A percentile compares a stretch with the other conserved stretches of the same genome.
Evolutionary conservation across 1,140 invertebrate genomes (phyloP).

Genomic region (Aphelenchoides avenae): DNA sequence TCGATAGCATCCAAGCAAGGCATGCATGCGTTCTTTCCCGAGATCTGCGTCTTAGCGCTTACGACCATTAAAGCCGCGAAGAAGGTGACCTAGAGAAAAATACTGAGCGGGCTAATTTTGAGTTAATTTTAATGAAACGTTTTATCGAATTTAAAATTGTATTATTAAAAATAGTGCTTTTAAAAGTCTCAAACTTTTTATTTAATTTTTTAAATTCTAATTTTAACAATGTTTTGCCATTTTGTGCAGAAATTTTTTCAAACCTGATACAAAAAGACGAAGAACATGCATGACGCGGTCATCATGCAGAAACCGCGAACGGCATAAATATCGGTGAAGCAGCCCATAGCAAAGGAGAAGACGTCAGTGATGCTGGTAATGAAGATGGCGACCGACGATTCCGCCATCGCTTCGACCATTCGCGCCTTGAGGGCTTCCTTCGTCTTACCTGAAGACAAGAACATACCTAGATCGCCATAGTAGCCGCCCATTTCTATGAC

Average conservation of each 20-base stretch:
- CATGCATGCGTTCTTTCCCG: conserved; percentile 56
- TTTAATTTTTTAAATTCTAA: no score
- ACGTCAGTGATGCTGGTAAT: conserved; percentile 59
- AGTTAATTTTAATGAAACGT: conserved; percentile 11
- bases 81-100: conserved; percentile 59
- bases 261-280: conserved; percentile 59
- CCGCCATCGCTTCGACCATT: conserved; percentile 59
- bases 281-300: conserved; percentile 59
- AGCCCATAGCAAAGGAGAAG: conserved; percentile 54
- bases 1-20: conserved; percentile 50
- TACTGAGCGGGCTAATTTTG: background rate
- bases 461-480: background rate
- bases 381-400: conserved; percentile 57
- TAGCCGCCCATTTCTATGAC: background rate
- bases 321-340: conserved; percentile 57
- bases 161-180: no score
- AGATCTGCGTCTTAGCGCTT: conserved; percentile 56
- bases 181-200: no score
- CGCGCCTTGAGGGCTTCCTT: conserved; percentile 49
- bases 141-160: background rate
- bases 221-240: no score
- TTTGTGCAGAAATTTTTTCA: conserved; percentile 15
- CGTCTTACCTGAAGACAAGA: conserved; percentile 17
- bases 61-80: conserved; percentile 61
- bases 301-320: conserved; percentile 59